A percentile compares a stretch with the other conserved stretches of the same genome.
Evolutionary conservation across 2,797 vertebrate genomes (phyloP).

Genomic region (Platalea minor): DNA sequence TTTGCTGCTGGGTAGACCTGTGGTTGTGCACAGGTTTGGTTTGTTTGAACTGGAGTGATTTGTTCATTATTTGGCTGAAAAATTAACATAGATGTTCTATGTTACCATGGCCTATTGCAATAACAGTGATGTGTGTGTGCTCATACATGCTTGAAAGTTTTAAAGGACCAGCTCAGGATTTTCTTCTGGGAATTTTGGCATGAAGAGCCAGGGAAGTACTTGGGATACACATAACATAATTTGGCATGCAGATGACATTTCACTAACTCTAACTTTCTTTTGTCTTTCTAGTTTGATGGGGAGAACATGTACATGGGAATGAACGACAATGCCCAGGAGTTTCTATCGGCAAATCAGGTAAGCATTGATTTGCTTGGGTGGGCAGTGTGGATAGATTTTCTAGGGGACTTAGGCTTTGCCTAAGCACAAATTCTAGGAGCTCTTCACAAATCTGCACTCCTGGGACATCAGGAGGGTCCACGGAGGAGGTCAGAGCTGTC

Average conservation of each 20-base stretch:
- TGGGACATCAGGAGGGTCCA: not conserved
- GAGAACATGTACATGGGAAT: constrained; percentile 97
- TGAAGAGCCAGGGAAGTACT: not conserved
- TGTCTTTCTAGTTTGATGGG: constrained; percentile 93
- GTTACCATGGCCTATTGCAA: fast-evolving
- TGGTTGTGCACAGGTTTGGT: not conserved
- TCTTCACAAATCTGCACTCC: not conserved
- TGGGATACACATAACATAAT: not conserved
- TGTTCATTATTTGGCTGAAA: not conserved
- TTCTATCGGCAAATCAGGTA: constrained; percentile 94
- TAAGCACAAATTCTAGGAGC: not conserved
- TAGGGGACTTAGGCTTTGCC: not conserved
- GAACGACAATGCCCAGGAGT: constrained; percentile 96
- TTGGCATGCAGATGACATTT: not conserved
- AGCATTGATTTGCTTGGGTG: constrained; percentile 17
- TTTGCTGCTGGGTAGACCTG: not conserved
- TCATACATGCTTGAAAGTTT: not conserved
- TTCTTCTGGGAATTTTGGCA: not conserved
- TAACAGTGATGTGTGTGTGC: not conserved
- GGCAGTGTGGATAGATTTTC: not conserved
- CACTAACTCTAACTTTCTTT: constrained; percentile 48
- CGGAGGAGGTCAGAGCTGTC: not conserved
- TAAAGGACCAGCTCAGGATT: not conserved
- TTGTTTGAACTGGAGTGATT: not conserved
- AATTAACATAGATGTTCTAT: fast-evolving